These are phyloP conservation scores for Electrophaes corylata DNA, from an alignment of 2,888 invertebrate species.

Conservation along the genomic window DNA sequence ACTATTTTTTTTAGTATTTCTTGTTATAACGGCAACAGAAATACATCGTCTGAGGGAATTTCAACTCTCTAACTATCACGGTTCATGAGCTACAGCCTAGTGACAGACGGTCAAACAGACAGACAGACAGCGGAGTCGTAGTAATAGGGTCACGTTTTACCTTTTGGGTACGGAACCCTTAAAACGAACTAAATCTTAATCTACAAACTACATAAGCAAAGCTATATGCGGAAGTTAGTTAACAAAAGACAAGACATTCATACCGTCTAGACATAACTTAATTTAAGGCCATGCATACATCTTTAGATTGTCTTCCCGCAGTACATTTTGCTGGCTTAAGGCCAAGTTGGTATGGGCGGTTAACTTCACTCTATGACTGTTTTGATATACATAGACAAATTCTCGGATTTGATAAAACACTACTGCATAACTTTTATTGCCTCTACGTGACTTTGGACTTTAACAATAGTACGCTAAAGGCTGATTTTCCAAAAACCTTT, in stretches of 20 bases:
- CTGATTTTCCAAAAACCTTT: no score
- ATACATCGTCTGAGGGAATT: no score
- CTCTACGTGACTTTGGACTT: background rate
- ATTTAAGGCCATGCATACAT: conserved; percentile 28
- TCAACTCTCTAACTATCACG: no score
- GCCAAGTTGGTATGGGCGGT: conserved; percentile 26
- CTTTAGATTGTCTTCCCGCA: conserved; percentile 26
- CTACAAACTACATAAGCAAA: no score
- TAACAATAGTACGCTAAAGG: background rate
- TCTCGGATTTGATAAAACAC: conserved; percentile 25
- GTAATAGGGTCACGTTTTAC: no score
- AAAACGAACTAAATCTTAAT: no score
- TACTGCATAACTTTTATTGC: conserved; percentile 18
- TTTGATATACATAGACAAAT: conserved; percentile 18
- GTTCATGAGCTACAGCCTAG: no score
- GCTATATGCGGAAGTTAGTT: background rate
- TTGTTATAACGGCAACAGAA: no score
- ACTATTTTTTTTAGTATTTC: no score
- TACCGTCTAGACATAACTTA: conserved; percentile 30
- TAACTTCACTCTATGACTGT: conserved; percentile 14
- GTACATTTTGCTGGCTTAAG: conserved; percentile 27
- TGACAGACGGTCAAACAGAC: no score
- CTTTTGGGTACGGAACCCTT: no score
- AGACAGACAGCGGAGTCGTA: no score
- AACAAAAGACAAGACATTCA: conserved; percentile 15